Evolutionary conservation across 2,888 invertebrate species (phyloP), one percentile per base, ranked within the genome.

Genomic region (Acleris holmiana): DNA sequence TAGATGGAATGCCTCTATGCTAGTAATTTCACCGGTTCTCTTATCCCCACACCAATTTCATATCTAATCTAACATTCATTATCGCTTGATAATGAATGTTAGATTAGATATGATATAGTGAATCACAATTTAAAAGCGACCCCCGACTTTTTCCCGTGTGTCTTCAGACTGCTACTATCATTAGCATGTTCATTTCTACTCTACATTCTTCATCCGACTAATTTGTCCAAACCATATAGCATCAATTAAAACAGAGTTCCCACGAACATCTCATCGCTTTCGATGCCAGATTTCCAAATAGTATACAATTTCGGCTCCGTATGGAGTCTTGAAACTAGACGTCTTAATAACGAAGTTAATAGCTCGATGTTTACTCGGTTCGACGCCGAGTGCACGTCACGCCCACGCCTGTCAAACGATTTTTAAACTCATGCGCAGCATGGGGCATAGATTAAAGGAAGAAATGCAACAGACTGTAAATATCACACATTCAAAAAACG

Each of bases 361-460:
- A 47, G 44, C 21, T 46, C 23, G n/a, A 29, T 64, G 64, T 59
- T 64, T 48, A 48, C 58, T 58, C 40, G 67, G 59, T 70, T 68
- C 65, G 61, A 67, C 51, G 68, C 72, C 72, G 71, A 72, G 74
- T 74, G 70, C 72, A 70, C 21, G 46, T 51, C 47, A 47, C 23
- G 25, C 57, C 57, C 47, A 63, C 62, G 57, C 63, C 41, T 54
- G 53, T 54, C 48, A 54, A 19, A 63, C 59, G 62, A 50, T 70
- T 68, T 68, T 49, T 57, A 44, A 40, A 47, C 51, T 46, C 35
- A 23, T 21, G 56, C 61, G 62, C 62, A 67, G 59, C 62, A 58
- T 61, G 56, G 50, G 61, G 64, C 68, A 68, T 59, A 69, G 69
- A 71, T 51, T 60, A 65, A 49, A 18, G n/a, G 13, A 54, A 35